phyloP scores from a whole-genome alignment of 2,888 invertebrate species.

The Emmelina monodactyla region DNA sequence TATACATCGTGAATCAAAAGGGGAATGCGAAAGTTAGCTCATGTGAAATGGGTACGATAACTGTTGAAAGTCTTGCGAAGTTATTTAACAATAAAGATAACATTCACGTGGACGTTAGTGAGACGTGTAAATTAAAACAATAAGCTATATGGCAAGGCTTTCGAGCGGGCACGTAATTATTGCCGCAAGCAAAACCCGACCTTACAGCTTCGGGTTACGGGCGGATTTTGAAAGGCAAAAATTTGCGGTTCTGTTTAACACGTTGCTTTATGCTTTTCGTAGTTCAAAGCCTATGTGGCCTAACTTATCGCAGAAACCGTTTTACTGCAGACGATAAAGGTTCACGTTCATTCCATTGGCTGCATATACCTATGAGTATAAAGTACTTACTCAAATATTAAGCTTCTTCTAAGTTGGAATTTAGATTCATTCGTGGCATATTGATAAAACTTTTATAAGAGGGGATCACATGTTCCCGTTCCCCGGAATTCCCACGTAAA shows the following conservation, averaged over 20 bases:
- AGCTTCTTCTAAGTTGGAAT: slow-evolving; percentile 1
- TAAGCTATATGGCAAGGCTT: slow-evolving; percentile 27
- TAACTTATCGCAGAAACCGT: slow-evolving; percentile 35
- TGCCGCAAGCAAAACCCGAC: slow-evolving; percentile 22
- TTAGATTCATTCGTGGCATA: slow-evolving; percentile 1
- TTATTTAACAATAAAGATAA: slow-evolving; percentile 35
- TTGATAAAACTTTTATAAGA: slow-evolving; percentile 1
- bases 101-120: slow-evolving; percentile 28
- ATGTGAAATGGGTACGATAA: slow-evolving; percentile 20
- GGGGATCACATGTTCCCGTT: background rate
- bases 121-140: slow-evolving; percentile 42
- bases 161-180: slow-evolving; percentile 19
- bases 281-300: slow-evolving; percentile 39
- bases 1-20: slow-evolving; percentile 1
- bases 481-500: background rate
- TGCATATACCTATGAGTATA: background rate
- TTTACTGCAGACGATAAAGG: slow-evolving; percentile 47
- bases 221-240: slow-evolving; percentile 21
- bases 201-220: slow-evolving; percentile 26
- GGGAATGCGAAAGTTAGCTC: slow-evolving; percentile 18
- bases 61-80: slow-evolving; percentile 23
- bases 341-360: slow-evolving; percentile 9
- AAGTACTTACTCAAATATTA: background rate
- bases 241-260: slow-evolving; percentile 29
- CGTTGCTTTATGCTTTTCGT: slow-evolving; percentile 36